Percentiles rank a stretch among this genome's conserved stretches.
These are phyloP conservation scores for Thecocarcelia acutangulata DNA, from an alignment of 2,888 invertebrate species.

Conservation along the genomic window DNA sequence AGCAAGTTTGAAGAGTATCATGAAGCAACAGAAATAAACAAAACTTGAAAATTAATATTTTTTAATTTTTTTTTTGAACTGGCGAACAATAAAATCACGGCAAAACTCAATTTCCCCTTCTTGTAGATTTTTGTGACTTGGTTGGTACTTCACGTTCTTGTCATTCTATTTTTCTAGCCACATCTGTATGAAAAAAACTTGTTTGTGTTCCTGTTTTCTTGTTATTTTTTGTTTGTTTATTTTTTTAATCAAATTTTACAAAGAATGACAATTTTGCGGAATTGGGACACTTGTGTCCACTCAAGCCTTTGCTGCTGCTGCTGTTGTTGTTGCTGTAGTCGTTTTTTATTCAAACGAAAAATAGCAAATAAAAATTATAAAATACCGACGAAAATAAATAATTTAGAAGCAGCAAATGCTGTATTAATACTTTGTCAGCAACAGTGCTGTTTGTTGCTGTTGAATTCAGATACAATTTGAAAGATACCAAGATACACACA, in stretches of 20 bases:
- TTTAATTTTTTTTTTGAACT: too few relatives aligned
- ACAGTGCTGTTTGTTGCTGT: background rate
- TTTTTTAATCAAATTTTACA: slow-evolving; percentile 36
- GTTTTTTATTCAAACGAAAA: background rate
- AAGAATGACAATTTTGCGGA: slow-evolving; percentile 78
- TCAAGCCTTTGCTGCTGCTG: slow-evolving; percentile 48
- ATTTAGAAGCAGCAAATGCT: slow-evolving; percentile 2
- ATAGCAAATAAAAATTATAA: slow-evolving; percentile 9
- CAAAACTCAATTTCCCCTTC: too few relatives aligned
- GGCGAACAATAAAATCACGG: too few relatives aligned
- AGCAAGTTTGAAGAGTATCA: too few relatives aligned
- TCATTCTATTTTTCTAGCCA: background rate
- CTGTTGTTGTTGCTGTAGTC: background rate
- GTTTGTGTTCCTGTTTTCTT: too few relatives aligned
- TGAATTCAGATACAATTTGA: slow-evolving; percentile 30
- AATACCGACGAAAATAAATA: slow-evolving; percentile 16
- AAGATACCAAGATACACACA: slow-evolving; percentile 32
- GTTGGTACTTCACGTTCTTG: background rate
- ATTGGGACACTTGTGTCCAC: slow-evolving; percentile 81
- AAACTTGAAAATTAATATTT: too few relatives aligned
- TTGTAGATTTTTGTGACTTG: too few relatives aligned
- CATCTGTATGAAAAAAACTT: background rate
- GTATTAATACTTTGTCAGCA: slow-evolving; percentile 19
- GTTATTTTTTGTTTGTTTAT: background rate
- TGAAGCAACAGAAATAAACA: too few relatives aligned